Evolutionary conservation across 2,113 vertebrate genomes (phyloP).

Genomic region (Erinaceus europaeus): DNA sequence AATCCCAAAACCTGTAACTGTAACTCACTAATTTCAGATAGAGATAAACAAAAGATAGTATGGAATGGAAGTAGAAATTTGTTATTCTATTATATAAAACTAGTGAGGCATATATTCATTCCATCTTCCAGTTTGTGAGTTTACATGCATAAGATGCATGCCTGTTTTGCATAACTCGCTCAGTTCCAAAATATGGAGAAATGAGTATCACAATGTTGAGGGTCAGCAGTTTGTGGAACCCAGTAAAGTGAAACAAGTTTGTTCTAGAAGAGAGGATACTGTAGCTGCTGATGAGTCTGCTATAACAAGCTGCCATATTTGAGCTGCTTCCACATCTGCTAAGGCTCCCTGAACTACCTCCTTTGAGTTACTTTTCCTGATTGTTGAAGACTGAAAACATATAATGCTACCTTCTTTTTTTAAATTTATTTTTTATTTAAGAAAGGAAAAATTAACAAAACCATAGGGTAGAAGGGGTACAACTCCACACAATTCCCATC

Average conservation of each 20-base stretch:
- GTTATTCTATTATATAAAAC: not conserved
- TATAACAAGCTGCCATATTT: not conserved
- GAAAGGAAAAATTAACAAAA: no score
- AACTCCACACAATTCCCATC: no score
- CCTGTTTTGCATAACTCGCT: not conserved
- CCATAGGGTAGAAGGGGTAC: no score
- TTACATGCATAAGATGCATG: not conserved
- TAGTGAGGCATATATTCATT: not conserved
- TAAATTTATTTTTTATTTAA: no score
- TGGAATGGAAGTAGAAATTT: not conserved
- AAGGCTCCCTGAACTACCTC: not conserved
- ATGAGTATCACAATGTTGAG: not conserved
- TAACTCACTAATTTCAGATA: not conserved
- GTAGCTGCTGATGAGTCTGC: not conserved
- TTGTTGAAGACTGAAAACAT: not conserved
- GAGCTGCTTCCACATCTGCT: not conserved
- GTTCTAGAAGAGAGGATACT: not conserved
- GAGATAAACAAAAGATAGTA: not conserved
- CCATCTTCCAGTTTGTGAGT: not conserved
- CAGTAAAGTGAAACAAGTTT: not conserved
- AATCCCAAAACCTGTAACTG: not conserved
- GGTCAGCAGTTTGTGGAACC: not conserved
- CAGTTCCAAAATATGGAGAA: not conserved
- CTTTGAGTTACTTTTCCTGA: not conserved
- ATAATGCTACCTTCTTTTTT: no score